A percentile compares a stretch with the other conserved stretches of the same genome.
Evolutionary conservation across 2,797 vertebrate genomes (phyloP).

Genomic region (Choloepus didactylus): DNA sequence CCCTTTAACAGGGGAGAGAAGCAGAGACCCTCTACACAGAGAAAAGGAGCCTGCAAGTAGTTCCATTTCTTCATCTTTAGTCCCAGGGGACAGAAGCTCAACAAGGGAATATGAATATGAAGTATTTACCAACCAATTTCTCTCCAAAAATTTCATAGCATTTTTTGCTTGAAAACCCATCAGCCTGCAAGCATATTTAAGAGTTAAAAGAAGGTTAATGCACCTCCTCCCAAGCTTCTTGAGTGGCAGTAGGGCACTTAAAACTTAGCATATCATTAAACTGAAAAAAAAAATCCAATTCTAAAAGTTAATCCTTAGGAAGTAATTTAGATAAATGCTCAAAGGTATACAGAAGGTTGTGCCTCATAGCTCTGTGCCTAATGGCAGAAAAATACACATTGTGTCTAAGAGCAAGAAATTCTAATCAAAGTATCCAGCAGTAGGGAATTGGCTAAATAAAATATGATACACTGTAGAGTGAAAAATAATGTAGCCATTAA

Average conservation of each 20-base stretch:
- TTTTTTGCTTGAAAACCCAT: conserved; percentile 41
- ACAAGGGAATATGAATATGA: neutral
- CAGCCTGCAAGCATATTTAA: neutral
- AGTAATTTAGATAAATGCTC: conserved; percentile 34
- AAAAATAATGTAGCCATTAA: conserved; percentile 5
- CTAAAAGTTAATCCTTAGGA: conserved; percentile 30
- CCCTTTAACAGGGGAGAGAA: neutral
- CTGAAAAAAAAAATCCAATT: neutral
- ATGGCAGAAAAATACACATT: conserved; percentile 2
- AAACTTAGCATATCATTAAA: conserved; percentile 35
- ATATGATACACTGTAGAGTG: neutral
- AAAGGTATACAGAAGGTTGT: neutral
- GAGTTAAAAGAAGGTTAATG: neutral
- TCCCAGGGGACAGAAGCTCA: neutral
- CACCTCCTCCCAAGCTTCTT: neutral
- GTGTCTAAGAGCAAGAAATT: neutral
- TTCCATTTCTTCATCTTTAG: neutral
- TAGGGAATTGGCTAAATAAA: conserved; percentile 13
- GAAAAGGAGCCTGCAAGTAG: neutral
- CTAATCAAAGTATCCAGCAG: neutral
- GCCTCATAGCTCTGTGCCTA: neutral
- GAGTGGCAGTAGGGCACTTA: neutral
- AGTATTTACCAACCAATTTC: neutral
- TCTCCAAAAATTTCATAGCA: neutral
- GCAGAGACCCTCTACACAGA: neutral